phyloP scores from a whole-genome alignment of 2,797 vertebrate genomes.

The Neosilurus hyrtlii region DNA sequence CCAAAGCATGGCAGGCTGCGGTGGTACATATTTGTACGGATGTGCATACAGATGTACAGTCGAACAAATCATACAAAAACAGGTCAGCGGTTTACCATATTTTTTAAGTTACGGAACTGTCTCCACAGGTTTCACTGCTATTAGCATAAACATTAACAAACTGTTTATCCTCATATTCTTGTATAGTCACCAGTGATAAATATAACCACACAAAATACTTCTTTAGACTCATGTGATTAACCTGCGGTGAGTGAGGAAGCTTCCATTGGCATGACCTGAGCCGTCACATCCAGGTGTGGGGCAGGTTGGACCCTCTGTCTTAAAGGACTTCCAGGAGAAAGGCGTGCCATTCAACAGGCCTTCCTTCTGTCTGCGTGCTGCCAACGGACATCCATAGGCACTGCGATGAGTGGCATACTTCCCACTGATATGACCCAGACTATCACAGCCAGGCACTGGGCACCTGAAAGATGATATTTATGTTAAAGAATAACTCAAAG shows the following conservation, averaged over 20 bases:
- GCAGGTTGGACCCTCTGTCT: constrained; percentile 90
- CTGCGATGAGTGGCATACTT: constrained; percentile 98
- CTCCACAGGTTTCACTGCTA: no score
- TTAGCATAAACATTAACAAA: neutral
- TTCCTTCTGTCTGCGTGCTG: constrained; percentile 93
- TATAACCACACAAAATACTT: neutral
- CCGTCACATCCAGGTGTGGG: constrained; percentile 94
- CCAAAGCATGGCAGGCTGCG: no score
- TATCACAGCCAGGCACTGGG: constrained; percentile 95
- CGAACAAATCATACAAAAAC: no score
- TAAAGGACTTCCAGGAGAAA: constrained; percentile 95
- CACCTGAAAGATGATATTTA: constrained; percentile 74
- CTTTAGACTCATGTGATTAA: constrained; percentile 56
- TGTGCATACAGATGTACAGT: no score
- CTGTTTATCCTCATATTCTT: neutral
- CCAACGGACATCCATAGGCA: constrained; percentile 92
- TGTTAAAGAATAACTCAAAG: neutral
- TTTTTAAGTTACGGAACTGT: no score
- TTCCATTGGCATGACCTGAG: constrained; percentile 94
- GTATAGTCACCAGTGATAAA: neutral
- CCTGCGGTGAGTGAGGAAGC: constrained; percentile 98
- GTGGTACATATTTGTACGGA: no score
- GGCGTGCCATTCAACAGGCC: constrained; percentile 89
- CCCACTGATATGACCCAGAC: constrained; percentile 96
- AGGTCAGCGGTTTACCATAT: no score